Conservation (phyloP, 2,113 vertebrate species). For the Ptyas mucosa region DNA sequence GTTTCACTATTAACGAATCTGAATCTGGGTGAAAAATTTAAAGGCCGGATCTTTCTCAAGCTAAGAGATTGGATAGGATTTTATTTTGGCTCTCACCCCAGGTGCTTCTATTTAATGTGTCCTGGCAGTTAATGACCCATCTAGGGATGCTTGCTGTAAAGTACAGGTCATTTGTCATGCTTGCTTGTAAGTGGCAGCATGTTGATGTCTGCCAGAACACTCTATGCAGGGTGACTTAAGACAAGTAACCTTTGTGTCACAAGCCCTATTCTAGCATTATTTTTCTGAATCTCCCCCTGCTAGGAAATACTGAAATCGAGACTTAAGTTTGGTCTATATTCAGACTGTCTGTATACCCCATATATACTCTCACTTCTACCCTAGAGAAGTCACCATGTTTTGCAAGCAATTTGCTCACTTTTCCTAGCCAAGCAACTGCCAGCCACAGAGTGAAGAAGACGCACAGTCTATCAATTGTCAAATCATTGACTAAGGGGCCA, state of each 20-base stretch:
- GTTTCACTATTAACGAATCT: background rate
- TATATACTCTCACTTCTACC: background rate
- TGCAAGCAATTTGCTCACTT: background rate
- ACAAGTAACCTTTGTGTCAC: conserved; percentile 13
- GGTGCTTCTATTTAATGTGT: conserved; percentile 67
- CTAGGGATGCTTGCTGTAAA: conserved; percentile 58
- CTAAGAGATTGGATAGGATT: conserved; percentile 51
- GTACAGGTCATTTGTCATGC: conserved; percentile 37
- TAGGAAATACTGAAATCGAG: background rate
- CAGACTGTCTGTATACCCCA: background rate
- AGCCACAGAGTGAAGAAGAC: background rate
- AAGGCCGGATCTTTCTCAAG: conserved; percentile 20
- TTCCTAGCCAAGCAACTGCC: background rate
- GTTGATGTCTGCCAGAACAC: conserved; percentile 48
- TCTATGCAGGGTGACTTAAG: conserved; percentile 45
- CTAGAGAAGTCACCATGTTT: background rate
- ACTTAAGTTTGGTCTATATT: background rate
- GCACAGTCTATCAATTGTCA: background rate
- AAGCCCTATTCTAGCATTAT: background rate
- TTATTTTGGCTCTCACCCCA: conserved; percentile 56
- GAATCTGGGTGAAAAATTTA: conserved; percentile 25
- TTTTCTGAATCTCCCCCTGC: background rate
- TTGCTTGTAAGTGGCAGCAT: conserved; percentile 30
- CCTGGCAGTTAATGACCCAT: conserved; percentile 58
- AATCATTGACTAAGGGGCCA: background rate